Percentiles rank a stretch among this genome's conserved stretches.
Conservation (phyloP, 2,888 invertebrate species). For the Odontomyia ornata region DNA sequence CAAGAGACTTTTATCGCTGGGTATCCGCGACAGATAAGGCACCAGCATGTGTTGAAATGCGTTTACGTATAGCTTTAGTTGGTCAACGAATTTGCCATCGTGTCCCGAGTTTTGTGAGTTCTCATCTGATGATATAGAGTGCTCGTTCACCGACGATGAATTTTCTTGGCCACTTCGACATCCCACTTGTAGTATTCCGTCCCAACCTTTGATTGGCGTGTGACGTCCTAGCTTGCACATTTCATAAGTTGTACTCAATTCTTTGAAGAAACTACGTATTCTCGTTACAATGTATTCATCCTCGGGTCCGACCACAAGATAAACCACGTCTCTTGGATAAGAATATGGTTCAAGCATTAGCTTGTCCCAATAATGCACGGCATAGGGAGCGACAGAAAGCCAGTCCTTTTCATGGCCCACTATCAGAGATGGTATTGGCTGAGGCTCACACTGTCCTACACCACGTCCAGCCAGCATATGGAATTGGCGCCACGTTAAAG, state of each 20-base stretch:
- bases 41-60: conserved; percentile 79
- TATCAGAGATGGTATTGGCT: conserved; percentile 93
- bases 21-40: conserved; percentile 78
- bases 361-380: conserved; percentile 95
- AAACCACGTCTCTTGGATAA: conserved; percentile 93
- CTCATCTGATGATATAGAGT: conserved; percentile 77
- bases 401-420: conserved; percentile 96
- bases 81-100: conserved; percentile 81
- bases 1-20: conserved; percentile 77
- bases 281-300: conserved; percentile 82
- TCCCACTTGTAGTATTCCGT: conserved; percentile 88
- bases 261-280: conserved; percentile 88
- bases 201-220: conserved; percentile 85
- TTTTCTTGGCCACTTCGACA: conserved; percentile 59
- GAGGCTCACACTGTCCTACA: conserved; percentile 95
- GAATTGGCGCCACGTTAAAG: conserved; percentile 98
- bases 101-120: conserved; percentile 91
- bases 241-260: conserved; percentile 93
- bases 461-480: conserved; percentile 94
- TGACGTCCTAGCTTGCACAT: conserved; percentile 93
- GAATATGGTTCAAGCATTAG: conserved; percentile 96
- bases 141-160: conserved; percentile 51
- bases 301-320: conserved; percentile 94
- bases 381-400: conserved; percentile 93
- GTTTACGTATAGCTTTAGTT: conserved; percentile 87